Evolutionary conservation across 2,113 vertebrate genomes (phyloP).

Genomic region (Marcusenius ussheri): DNA sequence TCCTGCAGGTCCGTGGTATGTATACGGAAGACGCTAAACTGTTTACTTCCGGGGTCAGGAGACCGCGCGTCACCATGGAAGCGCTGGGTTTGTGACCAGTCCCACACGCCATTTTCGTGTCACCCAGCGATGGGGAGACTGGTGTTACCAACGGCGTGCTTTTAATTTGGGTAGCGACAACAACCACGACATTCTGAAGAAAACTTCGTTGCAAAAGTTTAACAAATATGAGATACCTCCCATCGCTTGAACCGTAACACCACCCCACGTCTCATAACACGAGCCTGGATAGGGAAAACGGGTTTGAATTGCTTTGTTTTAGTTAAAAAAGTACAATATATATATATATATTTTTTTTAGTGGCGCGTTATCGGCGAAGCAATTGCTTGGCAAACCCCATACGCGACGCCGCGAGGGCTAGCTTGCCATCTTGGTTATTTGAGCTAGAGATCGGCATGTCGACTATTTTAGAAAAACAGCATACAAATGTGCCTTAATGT

Average conservation of each 20-base stretch:
- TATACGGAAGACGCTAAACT: background rate
- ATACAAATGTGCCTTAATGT: constrained; percentile 19
- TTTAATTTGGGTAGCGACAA: background rate
- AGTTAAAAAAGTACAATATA: background rate
- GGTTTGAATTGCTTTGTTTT: background rate
- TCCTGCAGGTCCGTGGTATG: background rate
- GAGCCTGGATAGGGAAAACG: background rate
- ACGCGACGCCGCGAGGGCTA: background rate
- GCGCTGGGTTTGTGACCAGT: constrained; percentile 61
- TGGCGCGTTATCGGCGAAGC: background rate
- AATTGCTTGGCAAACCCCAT: background rate
- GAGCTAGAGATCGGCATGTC: background rate
- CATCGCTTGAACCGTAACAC: background rate
- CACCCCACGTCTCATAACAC: background rate
- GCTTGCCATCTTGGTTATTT: background rate
- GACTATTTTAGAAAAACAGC: background rate
- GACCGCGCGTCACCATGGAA: constrained; percentile 64
- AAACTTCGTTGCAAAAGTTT: background rate
- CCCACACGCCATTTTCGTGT: constrained; percentile 67
- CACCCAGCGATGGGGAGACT: constrained; percentile 16
- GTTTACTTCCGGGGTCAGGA: constrained; percentile 15
- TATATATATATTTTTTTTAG: background rate
- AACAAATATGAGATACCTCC: background rate
- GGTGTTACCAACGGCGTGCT: constrained; percentile 11
- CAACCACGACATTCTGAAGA: background rate